Base-by-base conservation (phyloP, 1,140 invertebrate species). In the Asbolus verrucosus region DNA sequence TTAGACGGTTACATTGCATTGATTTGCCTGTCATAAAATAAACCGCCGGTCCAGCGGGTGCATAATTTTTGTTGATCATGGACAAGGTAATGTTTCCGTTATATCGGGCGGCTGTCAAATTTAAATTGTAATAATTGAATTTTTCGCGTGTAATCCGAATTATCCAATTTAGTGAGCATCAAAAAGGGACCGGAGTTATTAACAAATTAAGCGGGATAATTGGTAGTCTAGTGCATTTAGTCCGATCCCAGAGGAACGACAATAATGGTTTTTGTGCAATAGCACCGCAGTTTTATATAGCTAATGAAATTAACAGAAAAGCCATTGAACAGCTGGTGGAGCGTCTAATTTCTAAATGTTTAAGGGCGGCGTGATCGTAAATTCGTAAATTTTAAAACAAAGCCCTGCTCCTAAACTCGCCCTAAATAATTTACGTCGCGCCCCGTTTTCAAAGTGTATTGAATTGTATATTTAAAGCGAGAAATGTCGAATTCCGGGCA, bases 381-480 rank as follows among this genome's bases (percentile, higher is more conserved):
- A 54, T 54, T 54, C 21, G 46, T 54, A 54, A 54, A 54, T 54
- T 54, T 54, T 54, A 54, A 54, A 54, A 54, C 21, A 54, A 54
- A 54, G 21, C 46, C 46, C 19, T 54, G 46, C 46, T 54, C 46
- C 46, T 54, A 54, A 54, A 54, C 46, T 54, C 46, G 19, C 6
- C 21, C 21, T 54, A 54, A 54, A 54, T 54, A 54, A 54, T 54
- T 30, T 54, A 54, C 24, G 46, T 54, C 46, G 46, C 27, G 24
- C 46, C 11, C 4, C 21, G 46, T 21, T 54, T 54, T 54, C 19
- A 65, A 50, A 70, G 50, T 50, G 41, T 63, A 46, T 41, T 38
- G 50, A 70, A 66, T 70, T 71, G 62, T 65, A 67, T 67, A 71
- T 71, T 71, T 66, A 66, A 71, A 60, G 33, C 30, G 68, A n/a